Evolutionary conservation across 2,797 vertebrate species (phyloP).

Genomic region (Valencia hispanica): DNA sequence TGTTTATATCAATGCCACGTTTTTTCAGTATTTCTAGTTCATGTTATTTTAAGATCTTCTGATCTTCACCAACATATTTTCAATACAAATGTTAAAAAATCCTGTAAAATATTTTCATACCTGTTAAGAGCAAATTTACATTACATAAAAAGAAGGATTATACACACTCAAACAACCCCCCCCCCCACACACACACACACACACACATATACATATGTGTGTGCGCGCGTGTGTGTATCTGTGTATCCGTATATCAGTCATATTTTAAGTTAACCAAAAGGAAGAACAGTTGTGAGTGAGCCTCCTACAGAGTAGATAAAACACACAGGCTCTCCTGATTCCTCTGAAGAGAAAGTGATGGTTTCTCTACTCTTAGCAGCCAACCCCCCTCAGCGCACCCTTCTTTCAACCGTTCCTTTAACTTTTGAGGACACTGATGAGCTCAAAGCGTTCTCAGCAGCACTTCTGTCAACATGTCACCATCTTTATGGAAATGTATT

Average conservation of each 20-base stretch:
- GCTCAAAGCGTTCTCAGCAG: slow-evolving; percentile 53
- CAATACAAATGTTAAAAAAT: slow-evolving; percentile 5
- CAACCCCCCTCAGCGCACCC: neutral
- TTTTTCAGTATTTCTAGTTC: neutral
- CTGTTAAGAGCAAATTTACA: neutral
- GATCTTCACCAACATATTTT: slow-evolving; percentile 10
- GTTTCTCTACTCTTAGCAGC: slow-evolving; percentile 15
- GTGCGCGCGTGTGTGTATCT: too few relatives aligned
- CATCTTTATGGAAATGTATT: slow-evolving; percentile 86
- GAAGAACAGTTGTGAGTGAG: slow-evolving; percentile 19
- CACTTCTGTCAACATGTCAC: slow-evolving; percentile 63
- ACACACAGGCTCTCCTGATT: slow-evolving; percentile 28
- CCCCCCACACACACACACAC: too few relatives aligned
- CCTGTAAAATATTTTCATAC: neutral
- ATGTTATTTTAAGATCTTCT: slow-evolving; percentile 16
- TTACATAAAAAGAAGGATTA: neutral
- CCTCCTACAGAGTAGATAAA: slow-evolving; percentile 21
- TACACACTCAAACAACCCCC: too few relatives aligned
- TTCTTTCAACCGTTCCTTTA: slow-evolving; percentile 54
- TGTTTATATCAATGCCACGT: too few relatives aligned
- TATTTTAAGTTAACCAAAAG: too few relatives aligned
- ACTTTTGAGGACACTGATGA: slow-evolving; percentile 61
- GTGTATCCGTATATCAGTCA: too few relatives aligned
- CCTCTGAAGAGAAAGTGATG: slow-evolving; percentile 41
- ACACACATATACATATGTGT: too few relatives aligned